Percentiles rank a stretch among this genome's conserved stretches.
These are phyloP conservation scores for Maniola hyperantus DNA, from an alignment of 2,888 invertebrate genomes.

Conservation along the genomic window DNA sequence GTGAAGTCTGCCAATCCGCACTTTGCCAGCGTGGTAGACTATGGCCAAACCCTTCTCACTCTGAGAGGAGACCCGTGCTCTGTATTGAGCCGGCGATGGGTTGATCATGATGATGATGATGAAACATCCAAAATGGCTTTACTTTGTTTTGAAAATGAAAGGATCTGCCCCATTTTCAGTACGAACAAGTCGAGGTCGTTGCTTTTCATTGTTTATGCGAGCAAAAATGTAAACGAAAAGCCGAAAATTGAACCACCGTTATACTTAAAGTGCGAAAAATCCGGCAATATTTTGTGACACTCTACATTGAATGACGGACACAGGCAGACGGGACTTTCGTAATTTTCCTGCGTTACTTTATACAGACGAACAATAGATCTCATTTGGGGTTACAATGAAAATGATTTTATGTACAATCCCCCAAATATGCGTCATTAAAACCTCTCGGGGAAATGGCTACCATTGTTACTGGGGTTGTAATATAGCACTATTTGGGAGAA, in stretches of 20 bases:
- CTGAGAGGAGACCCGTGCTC: too few relatives aligned
- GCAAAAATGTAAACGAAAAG: conserved; percentile 22
- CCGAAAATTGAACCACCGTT: conserved; percentile 12
- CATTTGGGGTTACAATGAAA: conserved; percentile 74
- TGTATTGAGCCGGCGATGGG: too few relatives aligned
- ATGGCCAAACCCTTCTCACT: too few relatives aligned
- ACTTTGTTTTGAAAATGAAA: conserved; percentile 13
- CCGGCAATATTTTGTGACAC: conserved; percentile 65
- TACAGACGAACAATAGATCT: conserved; percentile 72
- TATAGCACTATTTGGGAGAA: conserved; percentile 42
- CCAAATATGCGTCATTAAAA: conserved; percentile 73
- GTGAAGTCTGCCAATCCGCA: too few relatives aligned
- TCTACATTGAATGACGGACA: conserved; percentile 64
- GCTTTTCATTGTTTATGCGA: conserved; percentile 26
- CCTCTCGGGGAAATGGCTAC: conserved; percentile 44
- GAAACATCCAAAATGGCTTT: neutral
- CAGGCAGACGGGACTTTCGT: conserved; percentile 59
- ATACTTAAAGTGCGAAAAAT: conserved; percentile 44
- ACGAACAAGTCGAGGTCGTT: conserved; percentile 24
- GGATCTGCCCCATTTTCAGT: conserved; percentile 29
- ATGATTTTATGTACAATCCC: conserved; percentile 68
- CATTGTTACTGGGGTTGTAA: conserved; percentile 38
- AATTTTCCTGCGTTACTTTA: conserved; percentile 79
- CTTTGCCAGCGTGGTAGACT: too few relatives aligned
- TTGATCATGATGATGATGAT: too few relatives aligned